These are phyloP conservation scores for Drosophila algonquin DNA, from an alignment of 2,888 invertebrate genomes.

Conservation along the genomic window DNA sequence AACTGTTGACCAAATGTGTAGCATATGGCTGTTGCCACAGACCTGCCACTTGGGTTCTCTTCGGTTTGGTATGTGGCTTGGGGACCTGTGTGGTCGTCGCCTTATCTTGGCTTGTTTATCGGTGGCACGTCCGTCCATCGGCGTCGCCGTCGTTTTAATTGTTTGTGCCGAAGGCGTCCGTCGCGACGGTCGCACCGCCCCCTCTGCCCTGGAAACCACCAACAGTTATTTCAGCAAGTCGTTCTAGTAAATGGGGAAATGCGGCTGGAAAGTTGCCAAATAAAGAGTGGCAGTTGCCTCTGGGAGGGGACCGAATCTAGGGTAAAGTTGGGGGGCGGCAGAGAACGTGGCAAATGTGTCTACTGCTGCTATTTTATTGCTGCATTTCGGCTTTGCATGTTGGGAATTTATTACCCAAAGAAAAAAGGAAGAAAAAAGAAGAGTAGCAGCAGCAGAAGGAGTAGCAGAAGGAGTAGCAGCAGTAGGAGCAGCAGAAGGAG, in stretches of 20 bases:
- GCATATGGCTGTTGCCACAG: constrained; percentile 61
- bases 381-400: constrained; percentile 64
- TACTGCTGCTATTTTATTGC: constrained; percentile 71
- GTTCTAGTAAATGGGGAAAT: constrained; percentile 49
- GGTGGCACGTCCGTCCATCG: constrained; percentile 28
- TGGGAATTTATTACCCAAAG: constrained; percentile 68
- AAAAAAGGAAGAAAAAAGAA: constrained; percentile 29
- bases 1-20: constrained; percentile 56
- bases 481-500: constrained; percentile 21
- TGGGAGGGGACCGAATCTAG: constrained; percentile 59
- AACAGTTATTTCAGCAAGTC: constrained; percentile 69
- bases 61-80: not conserved
- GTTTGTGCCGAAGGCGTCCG: constrained; percentile 57
- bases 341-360: constrained; percentile 67
- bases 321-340: constrained; percentile 50
- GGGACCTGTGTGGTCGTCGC: constrained; percentile 50
- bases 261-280: constrained; percentile 70
- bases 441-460: not conserved
- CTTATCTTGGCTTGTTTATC: constrained; percentile 67
- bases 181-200: constrained; percentile 26
- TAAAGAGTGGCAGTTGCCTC: constrained; percentile 10
- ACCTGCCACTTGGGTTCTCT: not conserved
- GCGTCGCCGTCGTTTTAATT: constrained; percentile 62
- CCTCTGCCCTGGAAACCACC: too few species aligned
- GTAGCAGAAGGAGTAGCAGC: too few species aligned